Base-by-base conservation (phyloP, 2,888 invertebrate genomes). In the Halictus quadricinctus region DNA sequence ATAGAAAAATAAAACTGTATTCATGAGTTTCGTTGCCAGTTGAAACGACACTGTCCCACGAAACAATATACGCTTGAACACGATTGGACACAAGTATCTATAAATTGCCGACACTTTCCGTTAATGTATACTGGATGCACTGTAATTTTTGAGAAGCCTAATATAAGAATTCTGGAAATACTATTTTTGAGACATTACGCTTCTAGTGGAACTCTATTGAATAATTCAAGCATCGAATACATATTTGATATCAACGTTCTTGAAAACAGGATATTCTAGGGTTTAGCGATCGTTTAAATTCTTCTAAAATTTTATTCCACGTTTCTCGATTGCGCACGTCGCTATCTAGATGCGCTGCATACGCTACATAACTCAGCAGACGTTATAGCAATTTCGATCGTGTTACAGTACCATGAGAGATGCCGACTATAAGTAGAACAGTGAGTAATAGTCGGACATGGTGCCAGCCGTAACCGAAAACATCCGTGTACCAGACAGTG, bases 371-470 rank as follows among this genome's bases (percentile, higher is more conserved):
- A 58, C 10, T 64, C 15, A 64, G 15, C 25, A 5, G 60, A 29
- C 60, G 29, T 64, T 25, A 25, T 64, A 64, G 64, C 8, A 64
- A 60, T 64, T 64, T 64, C 64, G 8, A 64, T 64, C 64, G 64
- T 15, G 64, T 64, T 29, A 15, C 64, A 7, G 7, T 15, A 7
- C 7, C 7, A 2, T 5, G 64, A 29, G 29, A n/a, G 29, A 25
- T 64, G 64, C 10, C 64, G 64, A 64, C 29, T 64, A 15, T 64
- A 64, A 64, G 64, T 64, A 64, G 64, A 64, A 64, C 64, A 64
- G 64, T 64, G 64, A 64, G 8, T 64, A 29, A 64, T 64, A 29
- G 64, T 64, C 64, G 29, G 64, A 64, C 21, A 18, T 10, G 29
- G 64, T 64, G 29, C 64, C 7, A 15, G 29, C 60, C 25, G 60